Base-by-base conservation (phyloP, 2,888 invertebrate species). In the Fabriciana adippe region DNA sequence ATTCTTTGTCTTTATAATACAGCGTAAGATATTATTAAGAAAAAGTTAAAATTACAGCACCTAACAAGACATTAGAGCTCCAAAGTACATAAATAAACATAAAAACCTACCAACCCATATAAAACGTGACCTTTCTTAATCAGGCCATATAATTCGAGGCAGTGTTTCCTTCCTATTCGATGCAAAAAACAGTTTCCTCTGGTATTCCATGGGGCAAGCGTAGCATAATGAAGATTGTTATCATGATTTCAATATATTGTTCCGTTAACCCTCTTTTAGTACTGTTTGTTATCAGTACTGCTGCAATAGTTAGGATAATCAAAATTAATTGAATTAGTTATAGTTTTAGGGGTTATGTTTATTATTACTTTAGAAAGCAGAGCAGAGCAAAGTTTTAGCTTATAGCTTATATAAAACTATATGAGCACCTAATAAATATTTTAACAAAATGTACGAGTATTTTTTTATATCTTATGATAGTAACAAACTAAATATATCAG, bases 51-150 rank as follows among this genome's bases (percentile, higher is more conserved):
- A 41, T 41, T 26, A 16, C 31, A 59, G 31, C 48, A 31, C 31
- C 48, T 4, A 21, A 57, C 26, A 31, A 16, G 48, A 31, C 48
- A n/a, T 48, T 48, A 48, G 57, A 48, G 26, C 4, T 59, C 16
- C 48, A 16, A 48, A 48, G n/a, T 31, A 14, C 31, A 31, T 48
- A 48, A 59, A 59, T 59, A 59, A 48, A 59, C n/a, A 48, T 48
- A 31, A 59, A 59, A 41, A 21, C 45, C 45, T 11, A 57, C 57
- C 1, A 21, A 57, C 59, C 59, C 48, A 59, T 59, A 59, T 59
- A 59, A 48, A 59, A 59, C 59, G 59, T 59, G 59, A 59, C 59
- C 59, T 59, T 59, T 59, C 59, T 59, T 59, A 59, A 59, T 59
- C 59, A 59, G 48, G 48, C 48, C 59, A 31, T 59, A 59, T 59